These are phyloP conservation scores for Lucilia cuprina DNA, from an alignment of 1,140 invertebrate species.

Conservation along the genomic window DNA sequence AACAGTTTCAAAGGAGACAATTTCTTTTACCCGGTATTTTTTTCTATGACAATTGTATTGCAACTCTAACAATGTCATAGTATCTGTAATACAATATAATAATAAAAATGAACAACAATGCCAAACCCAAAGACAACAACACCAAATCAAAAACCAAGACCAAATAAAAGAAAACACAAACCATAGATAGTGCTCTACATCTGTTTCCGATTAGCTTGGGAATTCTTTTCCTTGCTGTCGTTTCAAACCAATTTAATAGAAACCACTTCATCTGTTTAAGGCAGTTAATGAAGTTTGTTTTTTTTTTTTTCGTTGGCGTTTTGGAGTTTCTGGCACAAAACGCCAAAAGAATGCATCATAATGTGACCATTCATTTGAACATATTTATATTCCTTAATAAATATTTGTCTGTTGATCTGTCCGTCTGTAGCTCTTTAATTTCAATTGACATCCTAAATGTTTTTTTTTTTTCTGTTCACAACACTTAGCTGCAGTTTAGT, in stretches of 20 bases:
- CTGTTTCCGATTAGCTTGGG: conserved; percentile 16
- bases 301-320: background rate
- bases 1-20: conserved; percentile 3
- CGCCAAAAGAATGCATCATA: background rate
- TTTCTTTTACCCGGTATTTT: background rate
- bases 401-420: background rate
- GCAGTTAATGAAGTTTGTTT: conserved; percentile 7
- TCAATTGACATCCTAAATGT: background rate
- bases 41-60: background rate
- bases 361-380: background rate
- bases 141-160: background rate
- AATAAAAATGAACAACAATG: background rate
- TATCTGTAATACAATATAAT: background rate
- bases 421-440: background rate
- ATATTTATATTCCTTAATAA: background rate
- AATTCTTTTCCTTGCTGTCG: background rate
- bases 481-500: background rate
- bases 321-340: background rate
- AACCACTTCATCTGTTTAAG: conserved; percentile 17
- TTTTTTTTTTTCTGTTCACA: background rate
- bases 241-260: background rate
- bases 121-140: background rate
- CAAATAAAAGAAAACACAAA: too few species aligned
- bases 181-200: background rate
- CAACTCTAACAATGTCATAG: background rate